Evolutionary conservation across 2,113 vertebrate species (phyloP).

Genomic region (Campylorhamphus procurvoides): DNA sequence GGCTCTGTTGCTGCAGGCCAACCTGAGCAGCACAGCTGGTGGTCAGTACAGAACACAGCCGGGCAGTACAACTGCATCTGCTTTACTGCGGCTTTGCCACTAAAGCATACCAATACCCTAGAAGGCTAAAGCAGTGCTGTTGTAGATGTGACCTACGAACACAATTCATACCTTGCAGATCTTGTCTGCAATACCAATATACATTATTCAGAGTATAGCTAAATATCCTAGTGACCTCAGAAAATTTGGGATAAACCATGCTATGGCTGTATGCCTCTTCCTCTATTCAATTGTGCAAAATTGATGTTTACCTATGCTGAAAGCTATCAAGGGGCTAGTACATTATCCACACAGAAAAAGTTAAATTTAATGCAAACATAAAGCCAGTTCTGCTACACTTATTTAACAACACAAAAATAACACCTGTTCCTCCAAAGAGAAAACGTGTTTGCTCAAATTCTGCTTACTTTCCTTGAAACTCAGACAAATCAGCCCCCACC

Average conservation of each 20-base stretch:
- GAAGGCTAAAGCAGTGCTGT: background rate
- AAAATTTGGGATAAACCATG: background rate
- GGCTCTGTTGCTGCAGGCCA: background rate
- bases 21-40: background rate
- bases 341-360: background rate
- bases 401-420: background rate
- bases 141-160: background rate
- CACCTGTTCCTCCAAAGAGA: background rate
- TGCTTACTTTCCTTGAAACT: background rate
- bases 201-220: background rate
- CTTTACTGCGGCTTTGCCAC: background rate
- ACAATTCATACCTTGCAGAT: background rate
- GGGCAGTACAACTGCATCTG: background rate
- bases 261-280: background rate
- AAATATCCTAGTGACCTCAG: background rate
- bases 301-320: fast-evolving
- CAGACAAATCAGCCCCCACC: background rate
- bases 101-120: background rate
- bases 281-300: background rate
- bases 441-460: background rate
- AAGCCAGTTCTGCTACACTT: background rate
- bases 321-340: background rate
- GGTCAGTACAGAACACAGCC: background rate
- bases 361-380: background rate
- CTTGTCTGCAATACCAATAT: background rate